A percentile compares a stretch with the other conserved stretches of the same genome.
Conservation (phyloP, 2,888 invertebrate genomes). For the Trachelus tabidus region DNA sequence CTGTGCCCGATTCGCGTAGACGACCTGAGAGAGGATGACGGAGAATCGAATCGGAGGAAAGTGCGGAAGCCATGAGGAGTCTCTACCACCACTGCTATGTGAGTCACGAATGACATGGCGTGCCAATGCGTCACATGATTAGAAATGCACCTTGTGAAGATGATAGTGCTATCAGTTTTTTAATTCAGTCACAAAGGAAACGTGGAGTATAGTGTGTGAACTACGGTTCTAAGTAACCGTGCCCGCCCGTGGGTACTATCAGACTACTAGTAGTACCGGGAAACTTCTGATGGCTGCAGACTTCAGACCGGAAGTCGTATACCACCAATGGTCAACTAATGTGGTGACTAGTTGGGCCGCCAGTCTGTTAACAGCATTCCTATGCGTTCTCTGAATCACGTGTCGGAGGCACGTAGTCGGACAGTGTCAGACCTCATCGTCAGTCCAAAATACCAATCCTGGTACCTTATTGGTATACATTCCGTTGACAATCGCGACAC, state of each 20-base stretch:
- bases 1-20: slow-evolving; percentile 24
- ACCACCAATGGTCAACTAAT: background rate
- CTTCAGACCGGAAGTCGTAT: slow-evolving; percentile 1
- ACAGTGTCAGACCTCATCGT: background rate
- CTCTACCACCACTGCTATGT: slow-evolving; percentile 30
- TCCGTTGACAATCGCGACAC: background rate
- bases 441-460: background rate
- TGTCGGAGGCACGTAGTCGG: background rate
- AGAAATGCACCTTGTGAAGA: slow-evolving; percentile 31
- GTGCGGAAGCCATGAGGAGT: slow-evolving; percentile 13
- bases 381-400: slow-evolving; percentile 3
- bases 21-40: slow-evolving; percentile 1
- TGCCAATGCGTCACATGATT: slow-evolving; percentile 42
- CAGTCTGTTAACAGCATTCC: background rate
- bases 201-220: background rate
- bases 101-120: slow-evolving; percentile 46
- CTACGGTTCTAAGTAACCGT: background rate
- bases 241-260: background rate
- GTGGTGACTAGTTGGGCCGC: background rate
- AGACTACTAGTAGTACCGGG: background rate
- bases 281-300: background rate
- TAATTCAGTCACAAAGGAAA: background rate
- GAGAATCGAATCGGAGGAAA: slow-evolving; percentile 11
- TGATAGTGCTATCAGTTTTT: background rate
- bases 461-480: background rate